Conservation (phyloP, 1,140 invertebrate genomes). For the Macrobrachium nipponense region DNA sequence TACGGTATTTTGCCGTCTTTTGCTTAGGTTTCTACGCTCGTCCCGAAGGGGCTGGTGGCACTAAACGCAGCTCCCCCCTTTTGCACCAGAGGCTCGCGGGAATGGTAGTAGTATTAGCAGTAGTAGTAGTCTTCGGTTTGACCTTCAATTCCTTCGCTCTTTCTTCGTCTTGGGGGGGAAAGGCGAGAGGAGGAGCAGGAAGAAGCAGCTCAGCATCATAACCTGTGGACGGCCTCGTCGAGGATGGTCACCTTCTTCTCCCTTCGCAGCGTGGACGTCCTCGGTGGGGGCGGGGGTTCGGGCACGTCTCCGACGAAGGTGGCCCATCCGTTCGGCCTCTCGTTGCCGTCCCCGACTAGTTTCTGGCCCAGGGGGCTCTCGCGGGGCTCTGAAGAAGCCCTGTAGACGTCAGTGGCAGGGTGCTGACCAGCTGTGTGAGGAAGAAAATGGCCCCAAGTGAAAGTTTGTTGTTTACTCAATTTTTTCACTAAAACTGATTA, state of each 20-base stretch:
- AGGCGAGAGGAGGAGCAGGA: neutral
- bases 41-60: too few species aligned
- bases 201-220: constrained; percentile 44
- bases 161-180: neutral
- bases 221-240: constrained; percentile 60
- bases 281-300: constrained; percentile 51
- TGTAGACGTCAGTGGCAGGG: neutral
- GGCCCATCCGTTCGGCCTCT: constrained; percentile 53
- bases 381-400: constrained; percentile 32
- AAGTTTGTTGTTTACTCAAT: too few species aligned
- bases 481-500: too few species aligned
- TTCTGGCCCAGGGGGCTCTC: neutral
- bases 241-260: constrained; percentile 58
- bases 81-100: too few species aligned
- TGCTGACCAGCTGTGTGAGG: neutral
- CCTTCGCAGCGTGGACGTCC: constrained; percentile 46
- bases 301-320: constrained; percentile 51
- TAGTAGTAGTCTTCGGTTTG: too few species aligned
- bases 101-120: too few species aligned
- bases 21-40: too few species aligned
- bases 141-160: neutral
- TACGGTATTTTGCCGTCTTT: too few species aligned
- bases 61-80: too few species aligned
- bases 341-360: constrained; percentile 21
- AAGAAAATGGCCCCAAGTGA: too few species aligned